Base-by-base conservation (phyloP, 1,140 invertebrate genomes). In the Solen grandis region DNA sequence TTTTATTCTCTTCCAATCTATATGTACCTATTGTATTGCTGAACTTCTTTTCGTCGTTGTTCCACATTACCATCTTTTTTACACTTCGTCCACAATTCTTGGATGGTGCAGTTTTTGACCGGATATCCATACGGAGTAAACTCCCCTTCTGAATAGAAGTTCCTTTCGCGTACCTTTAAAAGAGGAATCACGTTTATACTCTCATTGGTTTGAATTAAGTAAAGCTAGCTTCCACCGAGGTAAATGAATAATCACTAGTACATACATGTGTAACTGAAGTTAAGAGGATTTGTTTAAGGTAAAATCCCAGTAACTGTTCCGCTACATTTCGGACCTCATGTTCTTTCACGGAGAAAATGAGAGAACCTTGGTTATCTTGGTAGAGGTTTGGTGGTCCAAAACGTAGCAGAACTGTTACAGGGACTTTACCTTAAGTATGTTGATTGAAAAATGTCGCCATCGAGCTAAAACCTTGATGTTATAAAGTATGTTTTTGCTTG, bases 11-110 rank as follows among this genome's bases (percentile, higher is more conserved):
- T n/a, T n/a, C n/a, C n/a, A n/a, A n/a, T n/a, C n/a, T n/a, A n/a
- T n/a, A n/a, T n/a, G 66, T 75, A 89, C 88, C 81, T 87, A 65
- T 89, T 89, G 46, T 82, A 88, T 16, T 46, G 25, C 2, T 85
- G 68, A 0, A 88, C 83, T 50, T 83, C 46, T 55, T 84, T 55
- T 14, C 62, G 63, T 10, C 84, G 38, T 0, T 50, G 90, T 10
- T 93, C 81, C 87, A 95, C 97, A 83, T 95, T 92, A 16, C 96
- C 94, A 85, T 94, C 94, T 73, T 93, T 78, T 0, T 96, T 84
- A 88, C 96, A 97, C 91, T 98, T 96, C 16, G 95, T 88, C 95
- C 97, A 98, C 88, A 97, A 98, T 65, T 93, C 93, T 75, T 94
- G 89, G 14, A 98, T 83, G 0, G 96, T 97, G 86, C 96, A 98